These are phyloP conservation scores for Myotis myotis DNA, from an alignment of 2,797 vertebrate genomes.

Conservation along the genomic window DNA sequence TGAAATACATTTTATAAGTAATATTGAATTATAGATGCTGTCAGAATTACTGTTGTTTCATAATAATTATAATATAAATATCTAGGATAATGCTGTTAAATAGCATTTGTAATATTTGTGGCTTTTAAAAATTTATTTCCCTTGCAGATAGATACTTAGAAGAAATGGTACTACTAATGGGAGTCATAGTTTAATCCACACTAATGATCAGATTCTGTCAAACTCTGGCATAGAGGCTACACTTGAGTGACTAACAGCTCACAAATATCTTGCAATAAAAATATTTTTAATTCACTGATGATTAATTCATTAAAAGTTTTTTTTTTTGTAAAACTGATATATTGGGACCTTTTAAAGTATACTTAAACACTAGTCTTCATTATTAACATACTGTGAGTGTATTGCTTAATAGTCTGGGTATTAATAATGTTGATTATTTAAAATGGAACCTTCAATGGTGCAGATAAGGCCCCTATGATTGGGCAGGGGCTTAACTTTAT, in stretches of 20 bases:
- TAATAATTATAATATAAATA: conserved; percentile 80
- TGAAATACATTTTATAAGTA: neutral
- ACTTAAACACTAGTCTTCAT: accelerated
- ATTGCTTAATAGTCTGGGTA: accelerated
- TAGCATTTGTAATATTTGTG: neutral
- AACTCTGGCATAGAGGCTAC: neutral
- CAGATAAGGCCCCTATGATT: accelerated
- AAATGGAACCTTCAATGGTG: neutral
- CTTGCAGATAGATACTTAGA: conserved; percentile 65
- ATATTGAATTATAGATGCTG: neutral
- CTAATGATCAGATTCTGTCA: conserved; percentile 45
- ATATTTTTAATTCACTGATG: conserved; percentile 51
- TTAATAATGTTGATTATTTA: accelerated
- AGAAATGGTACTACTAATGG: conserved; percentile 58
- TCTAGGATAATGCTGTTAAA: conserved; percentile 24
- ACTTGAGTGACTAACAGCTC: conserved; percentile 57
- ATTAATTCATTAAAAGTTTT: conserved; percentile 68
- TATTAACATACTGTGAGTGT: accelerated
- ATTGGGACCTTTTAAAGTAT: neutral
- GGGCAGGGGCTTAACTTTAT: neutral
- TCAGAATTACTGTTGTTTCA: neutral
- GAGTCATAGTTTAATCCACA: neutral
- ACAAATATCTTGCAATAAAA: conserved; percentile 63
- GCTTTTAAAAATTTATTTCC: neutral
- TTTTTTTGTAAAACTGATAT: conserved; percentile 57